Conservation (phyloP, 2,113 vertebrate species). For the Callocephalon fimbriatum region DNA sequence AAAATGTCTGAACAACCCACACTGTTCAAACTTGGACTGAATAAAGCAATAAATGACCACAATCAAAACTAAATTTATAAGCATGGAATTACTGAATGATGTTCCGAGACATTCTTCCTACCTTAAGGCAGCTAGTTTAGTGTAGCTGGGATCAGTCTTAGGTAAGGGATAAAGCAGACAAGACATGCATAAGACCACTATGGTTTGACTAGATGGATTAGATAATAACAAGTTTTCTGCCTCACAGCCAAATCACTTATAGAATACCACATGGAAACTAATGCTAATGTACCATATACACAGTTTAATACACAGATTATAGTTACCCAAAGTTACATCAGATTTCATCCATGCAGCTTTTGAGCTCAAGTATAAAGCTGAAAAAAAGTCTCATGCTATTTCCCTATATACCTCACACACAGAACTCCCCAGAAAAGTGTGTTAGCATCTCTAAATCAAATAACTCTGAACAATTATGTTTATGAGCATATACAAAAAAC, state of each 20-base stretch:
- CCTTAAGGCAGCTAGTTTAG: neutral
- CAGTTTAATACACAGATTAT: neutral
- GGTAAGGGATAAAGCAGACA: neutral
- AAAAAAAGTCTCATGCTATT: neutral
- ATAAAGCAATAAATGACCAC: neutral
- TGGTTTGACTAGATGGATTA: neutral
- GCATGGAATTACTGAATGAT: neutral
- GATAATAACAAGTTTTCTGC: neutral
- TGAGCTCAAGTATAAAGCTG: neutral
- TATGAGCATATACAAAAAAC: neutral
- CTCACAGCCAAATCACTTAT: neutral
- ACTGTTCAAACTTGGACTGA: neutral
- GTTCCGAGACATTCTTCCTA: neutral
- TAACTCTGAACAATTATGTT: neutral
- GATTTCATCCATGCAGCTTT: neutral
- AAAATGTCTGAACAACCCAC: neutral
- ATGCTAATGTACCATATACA: neutral
- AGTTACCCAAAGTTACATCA: neutral
- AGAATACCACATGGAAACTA: neutral
- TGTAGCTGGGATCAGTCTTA: neutral
- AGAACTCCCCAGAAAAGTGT: neutral
- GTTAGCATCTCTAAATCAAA: neutral
- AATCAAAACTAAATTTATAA: neutral
- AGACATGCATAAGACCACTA: neutral
- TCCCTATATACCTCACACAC: accelerated